Conservation (phyloP, 1,140 invertebrate genomes). For the Amphibalanus amphitrite region DNA sequence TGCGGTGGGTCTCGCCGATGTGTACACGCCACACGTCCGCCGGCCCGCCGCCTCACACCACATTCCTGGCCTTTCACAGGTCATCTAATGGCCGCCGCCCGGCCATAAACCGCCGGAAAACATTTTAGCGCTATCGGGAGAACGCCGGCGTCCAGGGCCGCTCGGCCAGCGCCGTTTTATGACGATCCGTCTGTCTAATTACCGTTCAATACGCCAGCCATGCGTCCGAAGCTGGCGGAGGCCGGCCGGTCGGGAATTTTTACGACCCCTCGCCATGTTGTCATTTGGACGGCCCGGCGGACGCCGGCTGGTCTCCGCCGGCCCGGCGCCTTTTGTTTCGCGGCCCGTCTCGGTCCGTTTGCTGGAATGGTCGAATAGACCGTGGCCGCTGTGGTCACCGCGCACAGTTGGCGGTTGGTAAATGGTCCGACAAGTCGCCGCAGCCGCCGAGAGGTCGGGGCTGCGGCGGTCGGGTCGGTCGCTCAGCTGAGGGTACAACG, state of each 20-base stretch:
- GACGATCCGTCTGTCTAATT: neutral
- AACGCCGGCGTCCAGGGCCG: neutral
- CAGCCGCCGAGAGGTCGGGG: too few species aligned
- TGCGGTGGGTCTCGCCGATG: neutral
- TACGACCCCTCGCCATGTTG: neutral
- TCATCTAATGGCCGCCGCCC: neutral
- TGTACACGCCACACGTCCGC: neutral
- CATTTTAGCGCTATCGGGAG: neutral
- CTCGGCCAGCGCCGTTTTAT: neutral
- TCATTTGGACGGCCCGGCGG: neutral
- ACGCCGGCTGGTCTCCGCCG: too few species aligned
- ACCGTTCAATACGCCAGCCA: neutral
- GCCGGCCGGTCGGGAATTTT: neutral
- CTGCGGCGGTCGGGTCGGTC: too few species aligned
- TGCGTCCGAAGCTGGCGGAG: too few species aligned
- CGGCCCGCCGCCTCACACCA: too few species aligned
- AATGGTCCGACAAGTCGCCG: neutral
- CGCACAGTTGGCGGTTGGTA: neutral
- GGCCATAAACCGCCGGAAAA: neutral
- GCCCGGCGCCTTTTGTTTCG: neutral
- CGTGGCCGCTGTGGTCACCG: neutral
- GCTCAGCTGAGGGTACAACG: too few species aligned
- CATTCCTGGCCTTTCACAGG: constrained; percentile 1
- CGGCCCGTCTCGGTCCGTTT: neutral
- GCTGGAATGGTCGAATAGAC: neutral